phyloP scores from a whole-genome alignment of 64 coral and sea anemone genomes.

The Porites lutea region DNA sequence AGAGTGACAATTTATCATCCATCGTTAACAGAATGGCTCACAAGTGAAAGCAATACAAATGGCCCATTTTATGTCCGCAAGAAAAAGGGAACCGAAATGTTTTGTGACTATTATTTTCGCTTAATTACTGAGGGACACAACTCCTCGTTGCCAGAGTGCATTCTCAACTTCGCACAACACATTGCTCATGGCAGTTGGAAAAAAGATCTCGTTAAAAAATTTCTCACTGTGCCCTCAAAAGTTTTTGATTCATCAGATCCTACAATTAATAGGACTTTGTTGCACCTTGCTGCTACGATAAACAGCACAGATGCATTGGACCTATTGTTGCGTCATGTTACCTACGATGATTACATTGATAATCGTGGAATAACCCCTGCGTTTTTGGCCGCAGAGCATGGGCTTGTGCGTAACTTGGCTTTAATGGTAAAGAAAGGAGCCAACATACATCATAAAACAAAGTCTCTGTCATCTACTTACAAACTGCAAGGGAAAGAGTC shows the following conservation, averaged over 20 bases:
- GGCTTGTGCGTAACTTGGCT: constrained; percentile 10
- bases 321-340: background rate
- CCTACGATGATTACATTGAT: background rate
- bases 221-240: constrained; percentile 11
- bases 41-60: constrained; percentile 12
- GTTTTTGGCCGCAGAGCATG: constrained; percentile 27
- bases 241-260: constrained; percentile 15
- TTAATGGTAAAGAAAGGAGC: constrained; percentile 33
- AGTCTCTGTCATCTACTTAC: no score
- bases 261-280: background rate
- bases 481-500: no score
- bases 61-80: constrained; percentile 35
- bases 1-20: constrained; percentile 28
- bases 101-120: constrained; percentile 42
- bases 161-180: constrained; percentile 25
- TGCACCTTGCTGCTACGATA: constrained; percentile 50
- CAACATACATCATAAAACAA: no score
- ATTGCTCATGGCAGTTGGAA: constrained; percentile 1
- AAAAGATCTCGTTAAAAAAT: constrained; percentile 8
- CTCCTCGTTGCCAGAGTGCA: background rate
- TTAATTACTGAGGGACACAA: background rate
- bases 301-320: constrained; percentile 13
- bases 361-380: background rate
- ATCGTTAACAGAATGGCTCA: constrained; percentile 70
- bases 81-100: constrained; percentile 33